Evolutionary conservation across 2,888 invertebrate genomes (phyloP), one percentile per base, ranked within the genome.

Genomic region (Drosophila histrio): DNA sequence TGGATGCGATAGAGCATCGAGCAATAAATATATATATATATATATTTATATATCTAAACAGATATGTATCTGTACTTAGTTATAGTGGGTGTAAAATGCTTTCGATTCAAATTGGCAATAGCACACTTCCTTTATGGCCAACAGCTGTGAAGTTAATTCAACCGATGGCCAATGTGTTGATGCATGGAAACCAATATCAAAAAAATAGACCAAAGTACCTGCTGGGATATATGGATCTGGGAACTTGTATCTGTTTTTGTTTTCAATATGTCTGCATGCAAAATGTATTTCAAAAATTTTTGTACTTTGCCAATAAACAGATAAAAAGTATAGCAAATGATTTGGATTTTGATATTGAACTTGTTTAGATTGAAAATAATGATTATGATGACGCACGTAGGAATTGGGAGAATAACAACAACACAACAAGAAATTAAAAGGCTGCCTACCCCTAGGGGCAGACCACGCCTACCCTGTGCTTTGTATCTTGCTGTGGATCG

Each of bases 381-480:
- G 56, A 50, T 43, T 58, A 41, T 65, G 46, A 71, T 84, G 81
- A 81, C 84, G 81, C 79, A 79, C 60, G 62, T 15, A 28, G n/a
- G 44, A 24, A 36, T 15, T 11, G 30, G 39, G 49, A 11, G 8
- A 8, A 47, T 15, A 38, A 21, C 9, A 47, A 19, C 13, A 52
- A 26, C 28, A 21, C 9, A 47, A 19, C 13, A 52, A 26, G 22
- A 22, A 21, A 21, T 32, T 13, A 49, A 44, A 39, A 41, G 52
- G 59, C 63, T 54, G 75, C 71, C 68, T 72, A 83, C 75, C 68
- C 80, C 83, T 53, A 78, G 76, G 84, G 69, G 73, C 70, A 71
- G 30, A 65, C 67, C 66, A 72, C 71, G 77, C 90, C 89, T 91
- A 91, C 91, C 91, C 91, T 88, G 66, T 81, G 87, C 68, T 90